Base-by-base conservation (phyloP, 2,113 vertebrate species). In the Xiphophorus hellerii region DNA sequence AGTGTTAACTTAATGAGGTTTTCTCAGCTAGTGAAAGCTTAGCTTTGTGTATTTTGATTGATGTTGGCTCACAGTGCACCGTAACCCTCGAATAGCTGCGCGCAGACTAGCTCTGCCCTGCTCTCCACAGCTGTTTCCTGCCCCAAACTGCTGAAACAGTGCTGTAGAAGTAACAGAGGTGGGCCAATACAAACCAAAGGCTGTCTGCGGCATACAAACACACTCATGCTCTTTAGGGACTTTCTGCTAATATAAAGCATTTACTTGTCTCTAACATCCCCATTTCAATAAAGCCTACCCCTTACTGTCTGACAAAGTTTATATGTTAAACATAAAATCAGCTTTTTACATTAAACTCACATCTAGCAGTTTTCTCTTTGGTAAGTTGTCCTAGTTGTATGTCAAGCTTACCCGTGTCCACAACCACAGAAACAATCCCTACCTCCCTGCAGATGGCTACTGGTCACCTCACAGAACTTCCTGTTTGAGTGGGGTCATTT, bases 111-210 rank as follows among this genome's bases (percentile, higher is more conserved):
- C 78, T 81, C 88, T 84, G 77, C 76, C 86, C 88, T 76, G 39
- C 75, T 84, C 86, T 82, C 76, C 82, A 92, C 94, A 95, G 94
- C 94, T 95, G 94, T 93, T 94, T 95, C 95, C 94, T 93, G 82
- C 86, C 85, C 87, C 88, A 91, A 93, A 94, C 93, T 94, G 92
- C 89, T 93, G 88, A 90, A 92, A 90, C 86, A 89, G 92, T 89
- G 89, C 84, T 85, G 71, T 63, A 88, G 80, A 64, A 78, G 84
- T 77, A 85, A 86, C 87, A 81, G 67, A 80, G 86, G 82, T 90
- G 71, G 87, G 91, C 88, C 92, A 83, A 85, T 83, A 83, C 84
- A 85, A 83, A 84, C 86, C 87, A 72, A 82, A 83, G 39, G 4
- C 69, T 78, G 76, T 69, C 76, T 78, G 66, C 64, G 71, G 73